phyloP scores from a whole-genome alignment of 2,797 vertebrate species.

The Peromyscus nudipes region DNA sequence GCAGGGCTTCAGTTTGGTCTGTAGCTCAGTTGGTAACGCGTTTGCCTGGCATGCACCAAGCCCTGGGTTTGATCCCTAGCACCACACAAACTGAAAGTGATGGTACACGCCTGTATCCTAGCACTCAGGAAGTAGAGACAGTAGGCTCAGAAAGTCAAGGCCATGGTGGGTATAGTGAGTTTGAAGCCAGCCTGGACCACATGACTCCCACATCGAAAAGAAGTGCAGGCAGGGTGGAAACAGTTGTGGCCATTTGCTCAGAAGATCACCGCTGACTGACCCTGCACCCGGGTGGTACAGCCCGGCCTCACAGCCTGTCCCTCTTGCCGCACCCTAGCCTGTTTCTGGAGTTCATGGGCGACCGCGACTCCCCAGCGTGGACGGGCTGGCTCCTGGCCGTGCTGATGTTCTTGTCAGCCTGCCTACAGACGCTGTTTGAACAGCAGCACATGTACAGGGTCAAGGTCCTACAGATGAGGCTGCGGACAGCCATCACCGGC shows the following conservation, averaged over 20 bases:
- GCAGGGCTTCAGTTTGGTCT: neutral
- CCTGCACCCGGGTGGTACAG: neutral
- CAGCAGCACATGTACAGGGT: constrained; percentile 95
- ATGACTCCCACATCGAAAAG: neutral
- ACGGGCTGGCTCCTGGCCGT: constrained; percentile 94
- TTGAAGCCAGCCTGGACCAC: neutral
- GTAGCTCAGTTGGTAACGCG: neutral
- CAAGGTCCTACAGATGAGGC: constrained; percentile 94
- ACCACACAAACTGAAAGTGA: neutral
- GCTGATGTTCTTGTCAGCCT: constrained; percentile 94
- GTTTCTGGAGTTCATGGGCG: constrained; percentile 93
- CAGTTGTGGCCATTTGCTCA: neutral
- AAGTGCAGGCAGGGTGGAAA: neutral
- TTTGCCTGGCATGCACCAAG: neutral
- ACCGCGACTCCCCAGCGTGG: constrained; percentile 91
- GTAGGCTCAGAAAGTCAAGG: too few relatives aligned
- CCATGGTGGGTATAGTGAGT: neutral
- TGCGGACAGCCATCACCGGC: constrained; percentile 95
- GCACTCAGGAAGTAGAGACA: neutral
- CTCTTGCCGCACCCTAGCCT: constrained; percentile 87
- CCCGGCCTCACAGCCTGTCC: neutral
- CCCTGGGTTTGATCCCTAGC: neutral
- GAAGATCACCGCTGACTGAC: neutral
- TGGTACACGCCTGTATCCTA: too few relatives aligned
- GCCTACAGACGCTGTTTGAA: constrained; percentile 95